Evolutionary conservation across 2,888 invertebrate genomes (phyloP), one percentile per base, ranked within the genome.

Genomic region (Synergus japonicus): DNA sequence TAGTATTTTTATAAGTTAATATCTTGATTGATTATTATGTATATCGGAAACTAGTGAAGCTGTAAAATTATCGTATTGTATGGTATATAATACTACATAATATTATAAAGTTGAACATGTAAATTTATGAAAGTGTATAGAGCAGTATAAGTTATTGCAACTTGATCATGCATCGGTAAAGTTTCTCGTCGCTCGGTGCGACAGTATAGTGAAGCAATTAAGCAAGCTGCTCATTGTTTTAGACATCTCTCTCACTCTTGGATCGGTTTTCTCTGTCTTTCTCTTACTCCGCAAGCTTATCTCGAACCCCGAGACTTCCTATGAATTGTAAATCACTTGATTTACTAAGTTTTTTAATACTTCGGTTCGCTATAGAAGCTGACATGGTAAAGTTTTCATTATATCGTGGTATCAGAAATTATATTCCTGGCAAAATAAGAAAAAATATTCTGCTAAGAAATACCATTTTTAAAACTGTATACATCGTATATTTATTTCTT

Each of bases 241-340:
- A 41, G 12, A 65, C n/a, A 41, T 41, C 65, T 65, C n/a, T 41
- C 65, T 65, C 29, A 18, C 9, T 13, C 8, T 13, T 22, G 3
- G 3, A 22, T 67, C 15, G 22, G 12, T 46, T 15, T 67, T 67
- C 15, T 67, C 3, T 44, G 15, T 60, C 22, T 29, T 5, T 22
- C 10, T 29, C 5, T 13, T 1, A 12, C 49, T 60, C 22, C 4
- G 13, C 29, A 44, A 46, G 67, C 22, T 67, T 46, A 67, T 44
- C 79, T 64, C 49, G 73, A 78, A 22, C 54, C 77, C 46, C 54
- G 58, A 77, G 76, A 81, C 81, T 83, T 81, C 44, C 79, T 78
- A 83, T 79, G 83, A 86, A 87, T 87, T 84, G 82, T 83, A 86
- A 86, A 88, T 88, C 82, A 81, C 80, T 83, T 76, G 78, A 81